phyloP scores from a whole-genome alignment of 2,888 invertebrate genomes.

The Caenorhabditis zanzibari region DNA sequence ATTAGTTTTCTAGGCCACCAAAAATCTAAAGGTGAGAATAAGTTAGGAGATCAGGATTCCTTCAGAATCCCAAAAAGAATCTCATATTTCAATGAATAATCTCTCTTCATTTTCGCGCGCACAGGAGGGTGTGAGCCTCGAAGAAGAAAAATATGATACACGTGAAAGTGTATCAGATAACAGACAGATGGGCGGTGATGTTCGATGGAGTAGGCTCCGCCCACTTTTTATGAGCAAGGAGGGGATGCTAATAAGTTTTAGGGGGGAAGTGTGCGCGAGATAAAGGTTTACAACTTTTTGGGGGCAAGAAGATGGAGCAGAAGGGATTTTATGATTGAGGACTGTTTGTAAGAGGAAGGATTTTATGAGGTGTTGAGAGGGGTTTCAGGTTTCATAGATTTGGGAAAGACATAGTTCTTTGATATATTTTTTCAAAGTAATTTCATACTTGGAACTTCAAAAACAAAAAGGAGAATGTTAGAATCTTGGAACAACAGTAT shows the following conservation, averaged over 20 bases:
- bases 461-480: too few species aligned
- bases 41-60: not conserved
- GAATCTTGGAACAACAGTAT: too few species aligned
- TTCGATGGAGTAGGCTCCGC: not conserved
- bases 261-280: conserved; percentile 24
- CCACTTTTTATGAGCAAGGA: conserved; percentile 28
- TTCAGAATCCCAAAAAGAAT: not conserved
- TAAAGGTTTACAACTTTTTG: conserved; percentile 13
- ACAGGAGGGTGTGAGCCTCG: conserved; percentile 12
- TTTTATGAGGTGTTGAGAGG: not conserved
- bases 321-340: not conserved
- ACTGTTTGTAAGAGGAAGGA: not conserved
- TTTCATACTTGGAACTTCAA: too few species aligned
- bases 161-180: conserved; percentile 52
- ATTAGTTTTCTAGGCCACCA: not conserved
- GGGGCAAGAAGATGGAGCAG: not conserved
- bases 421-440: too few species aligned
- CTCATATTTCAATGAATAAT: conserved; percentile 20
- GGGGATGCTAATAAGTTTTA: conserved; percentile 28
- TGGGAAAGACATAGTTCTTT: too few species aligned
- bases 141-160: conserved; percentile 62
- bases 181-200: conserved; percentile 22
- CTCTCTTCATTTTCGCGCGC: conserved; percentile 33
- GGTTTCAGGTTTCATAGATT: not conserved
- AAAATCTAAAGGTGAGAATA: not conserved